Base-by-base conservation (phyloP, 2,888 invertebrate species). In the Lasioglossum vierecki region DNA sequence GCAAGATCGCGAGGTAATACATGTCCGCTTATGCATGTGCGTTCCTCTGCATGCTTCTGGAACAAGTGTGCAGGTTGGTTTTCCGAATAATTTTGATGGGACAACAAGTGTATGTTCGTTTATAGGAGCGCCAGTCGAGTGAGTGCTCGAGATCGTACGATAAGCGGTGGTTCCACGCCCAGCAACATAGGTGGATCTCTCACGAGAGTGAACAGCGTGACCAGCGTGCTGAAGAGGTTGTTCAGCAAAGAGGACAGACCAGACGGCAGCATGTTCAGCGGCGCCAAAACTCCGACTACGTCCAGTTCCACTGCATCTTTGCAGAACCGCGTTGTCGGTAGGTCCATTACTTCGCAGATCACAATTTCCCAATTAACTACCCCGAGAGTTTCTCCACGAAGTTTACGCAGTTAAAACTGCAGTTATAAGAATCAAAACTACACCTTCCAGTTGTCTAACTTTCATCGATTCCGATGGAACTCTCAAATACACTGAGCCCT, bases 131-230 rank as follows among this genome's bases (percentile, higher is more conserved):
- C 91, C 6, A 95, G 95, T 79, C 92, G 94, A 82, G 92, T 95
- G n/a, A 95, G 94, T 79, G 91, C 91, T 68, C 91, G 94, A 11
- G 95, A 95, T 72, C 92, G 95, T 26, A 91, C 92, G 13, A 80
- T 93, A 30, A 94, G 93, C 79, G 91, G 90, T 4, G 94, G 95
- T 9, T 95, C 95, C 4, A 94, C 93, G 5, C 88, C 94, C 4
- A 95, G 95, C 66, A 95, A 94, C 78, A 89, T 95, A 41, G 94
- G 95, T 80, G 96, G 96, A 22, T 96, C 97, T 0, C 95, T 98
- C 91, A 96, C 97, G 0, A 96, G 98, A 75, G 97, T 97, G 0
- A 97, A 97, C 91, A 98, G 98, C 0, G 98, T 98, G 57, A 97
- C 98, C 0, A 97, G 97, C 18, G 97, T 97, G 92, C 95, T 98